These are phyloP conservation scores for Etheostoma nigrum DNA, from an alignment of 2,797 vertebrate genomes.

Conservation along the genomic window DNA sequence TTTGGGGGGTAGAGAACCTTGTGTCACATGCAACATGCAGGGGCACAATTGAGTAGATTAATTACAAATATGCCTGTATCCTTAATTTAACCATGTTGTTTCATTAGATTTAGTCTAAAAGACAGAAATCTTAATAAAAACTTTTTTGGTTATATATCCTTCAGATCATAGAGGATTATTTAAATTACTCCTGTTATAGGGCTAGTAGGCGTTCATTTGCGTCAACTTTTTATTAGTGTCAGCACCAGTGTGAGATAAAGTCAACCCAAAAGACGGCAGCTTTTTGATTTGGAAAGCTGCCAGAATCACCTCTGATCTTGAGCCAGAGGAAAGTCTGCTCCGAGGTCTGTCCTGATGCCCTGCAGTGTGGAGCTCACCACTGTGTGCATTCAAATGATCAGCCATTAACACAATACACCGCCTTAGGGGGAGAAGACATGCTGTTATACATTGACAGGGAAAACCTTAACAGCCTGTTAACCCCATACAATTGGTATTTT, in stretches of 20 bases:
- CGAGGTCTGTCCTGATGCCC: constrained; percentile 52
- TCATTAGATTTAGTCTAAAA: constrained; percentile 1
- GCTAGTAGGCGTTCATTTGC: background rate
- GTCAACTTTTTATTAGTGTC: constrained; percentile 15
- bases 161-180: constrained; percentile 20
- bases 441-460: constrained; percentile 28
- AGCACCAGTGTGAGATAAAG: constrained; percentile 33
- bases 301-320: constrained; percentile 56
- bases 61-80: constrained; percentile 29
- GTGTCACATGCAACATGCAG: constrained; percentile 5
- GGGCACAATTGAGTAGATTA: constrained; percentile 12
- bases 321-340: constrained; percentile 54
- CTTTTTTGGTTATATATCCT: constrained; percentile 25
- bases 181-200: constrained; percentile 11
- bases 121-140: constrained; percentile 11
- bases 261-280: constrained; percentile 25
- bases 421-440: constrained; percentile 38
- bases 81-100: constrained; percentile 2
- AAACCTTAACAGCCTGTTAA: constrained; percentile 41
- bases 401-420: constrained; percentile 44
- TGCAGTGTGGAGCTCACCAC: constrained; percentile 18
- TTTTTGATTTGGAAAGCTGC: constrained; percentile 60
- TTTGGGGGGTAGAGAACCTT: background rate
- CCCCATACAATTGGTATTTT: constrained; percentile 8
- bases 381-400: constrained; percentile 71